Conservation (phyloP, 2,888 invertebrate species). For the Diaphora mendica region DNA sequence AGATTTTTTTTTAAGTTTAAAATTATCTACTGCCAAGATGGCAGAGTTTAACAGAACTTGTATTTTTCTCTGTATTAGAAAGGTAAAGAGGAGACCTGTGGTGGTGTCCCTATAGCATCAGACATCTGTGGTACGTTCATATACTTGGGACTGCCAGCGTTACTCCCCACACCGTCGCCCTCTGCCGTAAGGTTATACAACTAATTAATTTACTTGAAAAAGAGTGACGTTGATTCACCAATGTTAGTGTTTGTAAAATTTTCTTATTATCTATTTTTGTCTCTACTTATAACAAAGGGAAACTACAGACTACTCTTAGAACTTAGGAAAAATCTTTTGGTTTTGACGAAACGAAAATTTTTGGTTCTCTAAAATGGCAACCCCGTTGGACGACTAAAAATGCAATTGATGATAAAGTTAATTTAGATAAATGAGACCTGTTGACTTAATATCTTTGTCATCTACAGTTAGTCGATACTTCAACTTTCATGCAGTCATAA, state of each 20-base stretch:
- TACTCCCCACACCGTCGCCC: slow-evolving; percentile 76
- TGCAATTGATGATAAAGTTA: neutral
- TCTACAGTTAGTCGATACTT: no score
- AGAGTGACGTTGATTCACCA: slow-evolving; percentile 3
- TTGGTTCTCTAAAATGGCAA: neutral
- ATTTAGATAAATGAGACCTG: neutral
- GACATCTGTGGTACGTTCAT: slow-evolving; percentile 72
- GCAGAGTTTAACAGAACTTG: neutral
- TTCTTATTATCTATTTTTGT: neutral
- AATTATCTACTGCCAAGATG: neutral
- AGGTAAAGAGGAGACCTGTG: slow-evolving; percentile 59
- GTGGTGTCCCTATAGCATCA: slow-evolving; percentile 70
- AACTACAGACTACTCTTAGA: neutral
- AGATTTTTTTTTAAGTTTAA: neutral
- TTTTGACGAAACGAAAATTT: neutral
- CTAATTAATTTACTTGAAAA: slow-evolving; percentile 27
- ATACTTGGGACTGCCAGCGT: slow-evolving; percentile 77
- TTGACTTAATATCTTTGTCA: no score
- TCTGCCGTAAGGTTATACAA: slow-evolving; percentile 58
- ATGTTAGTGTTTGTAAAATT: slow-evolving; percentile 9
- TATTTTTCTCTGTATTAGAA: neutral
- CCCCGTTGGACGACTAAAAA: neutral
- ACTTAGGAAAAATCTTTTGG: neutral
- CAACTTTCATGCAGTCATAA: no score
- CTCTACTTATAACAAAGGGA: neutral